Base-by-base conservation (phyloP, 2,888 invertebrate species). In the Chloroclysta siterata region DNA sequence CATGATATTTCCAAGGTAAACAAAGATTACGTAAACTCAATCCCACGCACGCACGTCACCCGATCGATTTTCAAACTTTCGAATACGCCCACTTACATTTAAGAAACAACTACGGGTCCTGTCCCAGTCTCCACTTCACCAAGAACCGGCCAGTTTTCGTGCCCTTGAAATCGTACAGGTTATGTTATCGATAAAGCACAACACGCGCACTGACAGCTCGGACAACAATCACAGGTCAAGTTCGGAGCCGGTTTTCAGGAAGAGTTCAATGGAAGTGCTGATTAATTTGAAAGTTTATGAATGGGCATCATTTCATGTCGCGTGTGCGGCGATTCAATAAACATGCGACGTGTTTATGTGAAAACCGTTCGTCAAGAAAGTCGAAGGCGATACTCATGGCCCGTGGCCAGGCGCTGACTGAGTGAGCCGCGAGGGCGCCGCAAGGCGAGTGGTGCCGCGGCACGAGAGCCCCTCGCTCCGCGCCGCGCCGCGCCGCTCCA, bases 31-130 rank as follows among this genome's bases (percentile, higher is more conserved):
- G 90, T 91, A 90, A 93, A 92, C 84, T 86, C 82, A 90, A 91
- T 90, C 91, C 90, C 89, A 93, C 91, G 91, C 90, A 91, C 90
- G 87, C 89, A 90, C 92, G 89, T 89, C 87, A 88, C 87, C 89
- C 89, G 82, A 93, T 93, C 92, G 92, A 92, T 93, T 92, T 87
- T 89, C 81, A 91, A 93, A 91, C 90, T 93, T 92, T 92, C 88
- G 89, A 91, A 90, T 89, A 90, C 91, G 90, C 91, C 91, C 90
- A 90, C 92, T 86, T 86, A 86, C 76, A 83, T 81, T 84, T 84
- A 79, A 84, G 84, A 78, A 84, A 81, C 80, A 73, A 81, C 75
- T 81, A 78, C 77, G 80, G 83, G 78, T 81, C 79, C 84, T 77
- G 77, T 79, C 81, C 77, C 77, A 76, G 83, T 73, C 53, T 78